Base-by-base conservation (phyloP, 1,140 invertebrate genomes). In the Coelopa frigida region DNA sequence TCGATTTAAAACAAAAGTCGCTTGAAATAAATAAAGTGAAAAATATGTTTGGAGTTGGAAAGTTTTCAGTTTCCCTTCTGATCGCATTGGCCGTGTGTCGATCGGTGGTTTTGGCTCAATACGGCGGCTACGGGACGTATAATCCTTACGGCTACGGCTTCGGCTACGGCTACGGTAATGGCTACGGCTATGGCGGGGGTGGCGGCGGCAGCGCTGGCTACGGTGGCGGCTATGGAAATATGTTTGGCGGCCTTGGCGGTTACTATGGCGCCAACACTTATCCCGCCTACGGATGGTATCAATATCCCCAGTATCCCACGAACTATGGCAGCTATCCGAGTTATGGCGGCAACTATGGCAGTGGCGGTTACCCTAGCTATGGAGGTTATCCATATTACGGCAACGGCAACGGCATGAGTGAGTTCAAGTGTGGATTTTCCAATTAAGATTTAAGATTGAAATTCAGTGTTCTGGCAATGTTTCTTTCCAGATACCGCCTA, bases 381-480 rank as follows among this genome's bases (percentile, higher is more conserved):
- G 57, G 59, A 21, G 54, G 54, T 18, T 61, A 59, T 52, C 61
- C 61, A 7, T 46, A 37, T 36, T 59, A 57, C 41, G 46, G 58
- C 26, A 63, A 57, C 41, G 46, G 58, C 26, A 63, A 48, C 33
- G 57, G 55, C 38, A 53, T 59, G 40, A 66, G 62, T 66, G 43
- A 61, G 62, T 66, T 39, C 6, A 21, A 32, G 23, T 29, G 5
- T 29, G 12, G 15, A 33, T 39, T 44, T 26, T 37, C 4, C 4
- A 21, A 8, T 27, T 23, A 12, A 21, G 20, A 40, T 33, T 23
- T 18, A n/a, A 36, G 40, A 6, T 21, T 23, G n/a, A 32, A 46
- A 43, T 46, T 29, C 51, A 66, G 62, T 66, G 58, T 62, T 66
- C 43, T 66, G 62, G 62, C 54, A 50, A 6, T 66, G 58, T 52